Conservation (phyloP, 2,113 vertebrate genomes). For the Dasyprocta punctata region DNA sequence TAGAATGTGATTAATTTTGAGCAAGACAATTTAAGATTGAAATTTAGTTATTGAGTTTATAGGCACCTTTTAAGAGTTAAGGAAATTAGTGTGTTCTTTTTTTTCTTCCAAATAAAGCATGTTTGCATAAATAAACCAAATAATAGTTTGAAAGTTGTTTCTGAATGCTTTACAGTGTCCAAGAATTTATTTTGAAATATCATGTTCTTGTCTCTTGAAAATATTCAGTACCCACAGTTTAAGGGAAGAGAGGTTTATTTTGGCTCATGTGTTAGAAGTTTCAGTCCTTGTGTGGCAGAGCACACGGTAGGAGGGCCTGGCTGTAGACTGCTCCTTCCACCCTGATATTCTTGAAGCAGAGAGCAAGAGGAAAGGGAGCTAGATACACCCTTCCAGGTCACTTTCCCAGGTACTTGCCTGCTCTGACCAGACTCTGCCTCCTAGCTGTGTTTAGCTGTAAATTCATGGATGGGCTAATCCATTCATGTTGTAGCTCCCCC, state of each 20-base stretch:
- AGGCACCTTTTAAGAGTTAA: not conserved
- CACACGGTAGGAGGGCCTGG: not conserved
- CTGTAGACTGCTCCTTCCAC: not conserved
- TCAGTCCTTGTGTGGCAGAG: not conserved
- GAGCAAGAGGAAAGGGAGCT: not conserved
- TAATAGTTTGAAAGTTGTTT: not conserved
- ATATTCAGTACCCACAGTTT: not conserved
- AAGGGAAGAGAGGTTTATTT: not conserved
- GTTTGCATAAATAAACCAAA: not conserved
- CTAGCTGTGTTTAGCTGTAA: not conserved
- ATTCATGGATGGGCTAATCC: not conserved
- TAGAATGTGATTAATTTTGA: conserved; percentile 31
- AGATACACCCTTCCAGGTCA: not conserved
- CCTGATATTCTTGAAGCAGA: not conserved
- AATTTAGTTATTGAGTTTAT: conserved; percentile 3
- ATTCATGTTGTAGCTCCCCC: not conserved
- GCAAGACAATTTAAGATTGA: not conserved
- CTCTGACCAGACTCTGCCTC: not conserved
- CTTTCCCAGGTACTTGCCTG: not conserved
- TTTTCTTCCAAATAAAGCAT: not conserved
- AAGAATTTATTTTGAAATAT: conserved; percentile 35
- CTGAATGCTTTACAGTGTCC: not conserved
- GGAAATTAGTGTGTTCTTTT: not conserved
- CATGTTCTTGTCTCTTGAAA: not conserved
- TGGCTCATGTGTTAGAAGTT: not conserved